Base-by-base conservation (phyloP, 1,140 invertebrate species). In the Drosophila simulans region DNA sequence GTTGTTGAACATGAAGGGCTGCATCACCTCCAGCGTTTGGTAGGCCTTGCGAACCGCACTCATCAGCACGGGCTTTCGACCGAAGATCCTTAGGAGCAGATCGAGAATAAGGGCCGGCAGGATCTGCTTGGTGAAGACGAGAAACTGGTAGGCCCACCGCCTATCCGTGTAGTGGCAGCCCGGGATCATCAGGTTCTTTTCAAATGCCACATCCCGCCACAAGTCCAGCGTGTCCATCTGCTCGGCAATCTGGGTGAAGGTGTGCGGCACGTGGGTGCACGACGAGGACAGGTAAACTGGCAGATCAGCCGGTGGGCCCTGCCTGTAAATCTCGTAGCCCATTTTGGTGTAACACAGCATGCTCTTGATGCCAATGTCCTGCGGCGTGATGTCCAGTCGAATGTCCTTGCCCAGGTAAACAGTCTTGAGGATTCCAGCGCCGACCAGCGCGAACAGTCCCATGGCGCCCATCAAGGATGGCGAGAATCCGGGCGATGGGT, bases 1-100 rank as follows among this genome's bases (percentile, higher is more conserved):
- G 20, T 78, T 83, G 52, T 91, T 91, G 42, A 91, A 85, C 74
- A 91, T 57, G n/a, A 91, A 91, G 2, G 90, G 90, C 22, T 89
- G 51, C 88, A 91, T 82, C 10, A 91, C 91, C 51, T 91, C 78
- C 11, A 91, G 69, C 5, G 91, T 89, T 5, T 62, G 70, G 34
- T 78, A 91, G 39, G 51, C 35, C 54, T 80, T 91, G 1, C 91
- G 68, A 13, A 72, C 64, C 22, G 86, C 74, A 27, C 71, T 35
- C 81, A 91, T 72, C 0, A 91, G 3, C 5, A 42, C 17, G 0
- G 91, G 86, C 22, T 69, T 62, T 5, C 57, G 63, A 0, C 90
- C 78, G 37, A 46, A 74, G 17, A 83, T 25, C 5, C 11, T 1
- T 3, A 91, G 46, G 1, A 89, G 34, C 15, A 59, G 7, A 22